Conservation (phyloP, 2,888 invertebrate genomes). For the Phrixothrix hirtus region DNA sequence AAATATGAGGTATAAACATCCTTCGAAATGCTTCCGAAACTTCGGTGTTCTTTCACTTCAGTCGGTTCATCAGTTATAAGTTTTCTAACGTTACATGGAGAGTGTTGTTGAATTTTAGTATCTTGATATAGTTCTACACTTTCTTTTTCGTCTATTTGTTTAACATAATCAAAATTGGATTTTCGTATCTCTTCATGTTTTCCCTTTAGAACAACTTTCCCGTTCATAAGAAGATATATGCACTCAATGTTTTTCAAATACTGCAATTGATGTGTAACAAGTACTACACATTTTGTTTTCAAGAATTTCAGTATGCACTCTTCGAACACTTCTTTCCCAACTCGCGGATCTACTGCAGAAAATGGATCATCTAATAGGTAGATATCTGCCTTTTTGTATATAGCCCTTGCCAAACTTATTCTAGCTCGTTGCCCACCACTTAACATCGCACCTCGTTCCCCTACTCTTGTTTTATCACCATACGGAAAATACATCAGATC, state of each 20-base stretch:
- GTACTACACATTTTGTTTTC: constrained; percentile 67
- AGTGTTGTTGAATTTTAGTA: constrained; percentile 32
- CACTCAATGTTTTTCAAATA: constrained; percentile 62
- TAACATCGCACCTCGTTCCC: constrained; percentile 70
- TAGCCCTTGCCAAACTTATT: constrained; percentile 81
- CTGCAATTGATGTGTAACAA: constrained; percentile 75
- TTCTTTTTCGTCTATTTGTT: constrained; percentile 46
- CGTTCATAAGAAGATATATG: constrained; percentile 62
- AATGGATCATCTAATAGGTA: constrained; percentile 88
- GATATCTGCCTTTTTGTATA: constrained; percentile 81
- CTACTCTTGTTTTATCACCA: constrained; percentile 80
- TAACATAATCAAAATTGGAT: constrained; percentile 74
- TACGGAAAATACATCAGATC: constrained; percentile 75
- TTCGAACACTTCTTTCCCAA: constrained; percentile 84
- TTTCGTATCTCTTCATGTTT: constrained; percentile 71
- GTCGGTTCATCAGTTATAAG: constrained; percentile 42
- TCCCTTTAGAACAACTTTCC: constrained; percentile 63
- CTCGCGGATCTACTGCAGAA: constrained; percentile 86
- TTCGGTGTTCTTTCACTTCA: constrained; percentile 60
- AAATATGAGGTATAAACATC: constrained; percentile 68
- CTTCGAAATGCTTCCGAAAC: constrained; percentile 58
- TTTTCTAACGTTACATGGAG: constrained; percentile 1
- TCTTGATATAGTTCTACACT: constrained; percentile 40
- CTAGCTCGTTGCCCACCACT: constrained; percentile 85
- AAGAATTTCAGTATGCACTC: constrained; percentile 69